Percentiles rank a stretch among this genome's conserved stretches.
These are phyloP conservation scores for Saguinus midas DNA, from an alignment of 2,113 vertebrate genomes.

Conservation along the genomic window DNA sequence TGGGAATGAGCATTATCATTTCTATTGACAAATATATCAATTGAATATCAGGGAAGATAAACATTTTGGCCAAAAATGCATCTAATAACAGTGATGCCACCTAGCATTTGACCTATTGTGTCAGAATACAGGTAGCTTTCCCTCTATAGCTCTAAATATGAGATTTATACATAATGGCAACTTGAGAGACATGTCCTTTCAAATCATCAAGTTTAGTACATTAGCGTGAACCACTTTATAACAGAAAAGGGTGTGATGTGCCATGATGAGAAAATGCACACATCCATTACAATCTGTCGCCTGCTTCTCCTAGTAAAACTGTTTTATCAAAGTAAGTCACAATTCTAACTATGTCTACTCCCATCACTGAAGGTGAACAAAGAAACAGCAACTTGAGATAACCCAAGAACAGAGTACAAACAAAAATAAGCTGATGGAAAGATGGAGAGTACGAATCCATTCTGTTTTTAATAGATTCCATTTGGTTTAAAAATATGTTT, in stretches of 20 bases:
- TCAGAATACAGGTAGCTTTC: not conserved
- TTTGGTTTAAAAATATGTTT: not conserved
- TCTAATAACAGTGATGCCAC: not conserved
- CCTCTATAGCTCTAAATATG: not conserved
- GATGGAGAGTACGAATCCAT: not conserved
- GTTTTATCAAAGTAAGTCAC: not conserved
- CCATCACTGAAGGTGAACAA: not conserved
- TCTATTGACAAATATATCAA: not conserved
- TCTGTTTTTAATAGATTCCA: not conserved
- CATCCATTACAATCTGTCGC: not conserved
- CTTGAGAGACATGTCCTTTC: slow-evolving; percentile 55
- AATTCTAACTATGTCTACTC: not conserved
- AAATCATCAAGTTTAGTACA: slow-evolving; percentile 31
- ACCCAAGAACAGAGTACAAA: not conserved
- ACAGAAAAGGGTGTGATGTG: not conserved
- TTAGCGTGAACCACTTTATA: slow-evolving; percentile 35
- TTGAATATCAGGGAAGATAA: not conserved
- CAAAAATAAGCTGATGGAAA: not conserved
- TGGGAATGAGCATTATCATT: not conserved
- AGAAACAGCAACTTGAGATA: not conserved
- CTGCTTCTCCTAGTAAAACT: not conserved
- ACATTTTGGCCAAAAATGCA: not conserved
- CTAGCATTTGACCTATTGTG: not conserved
- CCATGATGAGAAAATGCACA: not conserved
- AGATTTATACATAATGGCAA: slow-evolving; percentile 55